Evolutionary conservation across 2,797 vertebrate genomes (phyloP).

Genomic region (Denticeps clupeoides): DNA sequence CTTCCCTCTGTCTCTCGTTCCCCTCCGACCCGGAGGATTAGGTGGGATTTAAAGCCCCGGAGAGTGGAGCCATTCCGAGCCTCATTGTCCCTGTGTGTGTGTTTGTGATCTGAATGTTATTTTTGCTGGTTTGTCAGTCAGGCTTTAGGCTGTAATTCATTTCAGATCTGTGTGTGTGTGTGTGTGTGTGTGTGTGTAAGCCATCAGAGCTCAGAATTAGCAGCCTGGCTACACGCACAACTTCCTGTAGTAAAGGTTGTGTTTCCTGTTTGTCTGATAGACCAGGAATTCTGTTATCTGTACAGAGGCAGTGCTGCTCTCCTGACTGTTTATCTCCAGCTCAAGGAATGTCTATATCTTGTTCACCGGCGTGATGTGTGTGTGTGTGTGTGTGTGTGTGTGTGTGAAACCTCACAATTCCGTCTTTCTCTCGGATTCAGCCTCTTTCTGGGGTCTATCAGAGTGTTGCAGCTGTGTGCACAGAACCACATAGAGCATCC

Average conservation of each 20-base stretch:
- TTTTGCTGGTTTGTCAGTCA: constrained; percentile 1
- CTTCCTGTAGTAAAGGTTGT: background rate
- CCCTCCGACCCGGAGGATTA: constrained; percentile 20
- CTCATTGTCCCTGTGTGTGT: constrained; percentile 15
- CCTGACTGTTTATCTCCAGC: no score
- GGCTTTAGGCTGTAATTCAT: background rate
- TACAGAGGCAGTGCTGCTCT: no score
- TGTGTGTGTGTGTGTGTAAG: background rate
- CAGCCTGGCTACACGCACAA: background rate
- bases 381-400: no score
- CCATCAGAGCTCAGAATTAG: background rate
- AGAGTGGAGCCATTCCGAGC: constrained; percentile 1
- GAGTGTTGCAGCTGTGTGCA: constrained; percentile 39
- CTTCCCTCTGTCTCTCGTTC: constrained; percentile 9
- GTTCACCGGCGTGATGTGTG: no score
- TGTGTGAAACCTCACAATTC: no score
- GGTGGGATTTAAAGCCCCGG: constrained; percentile 20
- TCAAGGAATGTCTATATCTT: no score
- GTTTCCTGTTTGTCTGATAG: background rate
- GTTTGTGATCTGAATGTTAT: constrained; percentile 8
- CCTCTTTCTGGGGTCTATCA: constrained; percentile 31
- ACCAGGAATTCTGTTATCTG: background rate
- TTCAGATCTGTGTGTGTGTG: background rate
- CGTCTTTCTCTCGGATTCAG: no score
- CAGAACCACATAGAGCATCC: constrained; percentile 34